Evolutionary conservation across 2,888 invertebrate species (phyloP), one percentile per base, ranked within the genome.

Genomic region (Athetis lepigone): DNA sequence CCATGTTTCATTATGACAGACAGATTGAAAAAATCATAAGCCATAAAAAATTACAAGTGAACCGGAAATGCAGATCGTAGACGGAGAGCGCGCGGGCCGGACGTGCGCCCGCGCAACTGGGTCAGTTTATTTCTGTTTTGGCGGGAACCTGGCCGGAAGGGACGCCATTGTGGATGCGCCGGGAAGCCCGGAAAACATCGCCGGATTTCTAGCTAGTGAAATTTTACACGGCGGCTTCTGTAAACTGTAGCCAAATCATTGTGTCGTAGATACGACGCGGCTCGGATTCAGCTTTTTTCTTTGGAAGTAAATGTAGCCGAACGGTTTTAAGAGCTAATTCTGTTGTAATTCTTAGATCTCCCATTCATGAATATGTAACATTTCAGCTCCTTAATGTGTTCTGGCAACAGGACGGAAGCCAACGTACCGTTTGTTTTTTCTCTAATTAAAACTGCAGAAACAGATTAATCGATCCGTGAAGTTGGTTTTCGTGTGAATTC

Each of bases 71-170:
- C 94, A 93, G 90, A 90, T 89, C 87, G 88, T 84, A 83, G 87
- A 84, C 87, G 85, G 86, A 86, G 90, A 82, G 88, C 85, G 83
- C 83, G 71, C 68, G 84, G 87, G 89, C 92, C 93, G 94, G 93
- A 88, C 86, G 88, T 91, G 92, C 90, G 90, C 85, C 82, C 89
- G 87, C 89, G 91, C 88, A 95, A 93, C 90, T 95, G 87, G 94
- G 94, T 94, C 94, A 94, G 91, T 88, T 91, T 95, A 95, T 95
- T 95, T 94, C 93, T 92, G 93, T 92, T 94, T 94, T 93, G 95
- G 94, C 94, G 94, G 93, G 94, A 95, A 93, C 92, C 91, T 90
- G 93, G 92, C 94, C 95, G 94, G 94, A 95, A 93, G 88, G 88
- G 91, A 83, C 92, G 91, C 93, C 93, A 94, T 94, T 94, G 94